These are phyloP conservation scores for Carettochelys insculpta DNA, from an alignment of 2,113 vertebrate species.

Conservation along the genomic window DNA sequence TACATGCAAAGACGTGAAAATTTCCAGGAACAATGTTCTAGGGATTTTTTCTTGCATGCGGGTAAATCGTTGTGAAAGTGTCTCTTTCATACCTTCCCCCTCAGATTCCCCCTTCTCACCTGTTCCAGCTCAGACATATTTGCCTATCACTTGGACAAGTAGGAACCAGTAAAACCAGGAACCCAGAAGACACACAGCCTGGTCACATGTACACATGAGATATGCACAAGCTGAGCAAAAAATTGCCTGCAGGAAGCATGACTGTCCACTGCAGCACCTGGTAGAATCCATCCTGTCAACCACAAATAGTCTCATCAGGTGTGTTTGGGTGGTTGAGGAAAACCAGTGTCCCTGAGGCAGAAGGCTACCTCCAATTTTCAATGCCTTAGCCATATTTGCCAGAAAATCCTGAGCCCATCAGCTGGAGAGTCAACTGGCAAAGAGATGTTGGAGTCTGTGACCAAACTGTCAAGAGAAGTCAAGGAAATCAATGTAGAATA, in stretches of 20 bases:
- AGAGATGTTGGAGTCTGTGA: not conserved
- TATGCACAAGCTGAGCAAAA: not conserved
- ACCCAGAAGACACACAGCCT: not conserved
- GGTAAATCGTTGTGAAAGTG: not conserved
- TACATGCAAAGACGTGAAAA: not conserved
- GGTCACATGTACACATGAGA: too few relatives aligned
- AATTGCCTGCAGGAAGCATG: not conserved
- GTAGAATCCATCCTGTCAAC: not conserved
- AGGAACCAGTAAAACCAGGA: not conserved
- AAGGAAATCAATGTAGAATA: not conserved
- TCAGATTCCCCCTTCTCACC: not conserved
- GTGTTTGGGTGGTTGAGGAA: not conserved
- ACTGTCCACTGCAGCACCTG: not conserved
- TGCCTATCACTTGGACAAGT: not conserved
- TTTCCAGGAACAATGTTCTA: fast-evolving
- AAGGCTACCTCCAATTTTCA: not conserved
- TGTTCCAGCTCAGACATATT: not conserved
- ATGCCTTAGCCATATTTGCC: not conserved
- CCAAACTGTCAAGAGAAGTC: not conserved
- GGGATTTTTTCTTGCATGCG: not conserved
- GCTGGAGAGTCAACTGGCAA: not conserved
- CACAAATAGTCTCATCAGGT: not conserved
- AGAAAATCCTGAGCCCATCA: not conserved
- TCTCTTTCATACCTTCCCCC: not conserved
- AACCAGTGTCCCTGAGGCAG: not conserved